Percentiles rank a stretch among this genome's conserved stretches.
These are phyloP conservation scores for Athene cunicularia DNA, from an alignment of 2,113 vertebrate species.

Conservation along the genomic window DNA sequence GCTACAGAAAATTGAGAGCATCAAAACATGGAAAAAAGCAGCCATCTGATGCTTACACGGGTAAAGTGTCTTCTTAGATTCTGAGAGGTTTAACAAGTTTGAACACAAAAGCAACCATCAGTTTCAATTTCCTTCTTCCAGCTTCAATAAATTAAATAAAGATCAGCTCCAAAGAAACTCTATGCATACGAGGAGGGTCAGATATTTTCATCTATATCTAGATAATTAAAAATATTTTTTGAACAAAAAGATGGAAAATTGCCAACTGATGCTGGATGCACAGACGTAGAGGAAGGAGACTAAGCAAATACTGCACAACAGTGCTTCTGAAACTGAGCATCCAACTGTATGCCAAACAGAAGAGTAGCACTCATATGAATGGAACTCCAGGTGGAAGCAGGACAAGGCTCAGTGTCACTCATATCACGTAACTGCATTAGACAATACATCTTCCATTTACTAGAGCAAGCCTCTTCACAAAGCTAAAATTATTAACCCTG, in stretches of 20 bases:
- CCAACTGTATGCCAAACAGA: not conserved
- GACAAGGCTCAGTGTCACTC: not conserved
- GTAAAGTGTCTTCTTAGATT: not conserved
- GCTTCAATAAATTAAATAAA: not conserved
- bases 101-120: not conserved
- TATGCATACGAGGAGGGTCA: not conserved
- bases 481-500: not conserved
- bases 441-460: not conserved
- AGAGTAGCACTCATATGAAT: not conserved
- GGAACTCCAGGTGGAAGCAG: not conserved
- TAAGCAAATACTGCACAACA: not conserved
- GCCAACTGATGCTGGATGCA: not conserved
- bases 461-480: not conserved
- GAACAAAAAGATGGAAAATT: not conserved
- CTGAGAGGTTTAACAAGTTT: not conserved
- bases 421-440: rapidly evolving
- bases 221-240: not conserved
- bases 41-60: not conserved
- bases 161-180: not conserved
- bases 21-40: not conserved
- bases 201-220: not conserved
- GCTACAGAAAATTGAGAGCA: not conserved
- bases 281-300: not conserved
- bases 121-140: not conserved
- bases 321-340: not conserved